Evolutionary conservation across 35 echinoderm and acorn worm species (phyloP).

Genomic region (Heliocidaris tuberculata): DNA sequence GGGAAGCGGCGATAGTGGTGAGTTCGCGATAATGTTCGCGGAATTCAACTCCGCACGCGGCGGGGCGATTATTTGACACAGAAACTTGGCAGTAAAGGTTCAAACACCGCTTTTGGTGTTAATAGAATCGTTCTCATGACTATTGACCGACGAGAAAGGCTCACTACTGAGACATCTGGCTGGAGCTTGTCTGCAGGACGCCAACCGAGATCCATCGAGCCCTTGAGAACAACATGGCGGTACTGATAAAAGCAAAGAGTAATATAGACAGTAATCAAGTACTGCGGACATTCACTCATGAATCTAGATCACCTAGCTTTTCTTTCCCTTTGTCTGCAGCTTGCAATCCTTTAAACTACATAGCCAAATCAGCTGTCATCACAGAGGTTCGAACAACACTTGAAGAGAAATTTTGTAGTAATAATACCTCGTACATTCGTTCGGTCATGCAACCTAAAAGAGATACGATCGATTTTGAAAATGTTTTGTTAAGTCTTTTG

Average conservation of each 20-base stretch:
- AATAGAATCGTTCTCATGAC: conserved; percentile 2
- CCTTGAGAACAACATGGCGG: background rate
- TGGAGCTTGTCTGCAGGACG: background rate
- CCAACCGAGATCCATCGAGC: background rate
- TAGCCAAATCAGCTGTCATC: background rate
- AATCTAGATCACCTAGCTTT: background rate
- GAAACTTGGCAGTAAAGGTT: background rate
- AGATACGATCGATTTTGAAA: conserved; percentile 5
- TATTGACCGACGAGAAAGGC: conserved; percentile 7
- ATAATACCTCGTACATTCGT: background rate
- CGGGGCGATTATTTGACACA: background rate
- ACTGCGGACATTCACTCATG: background rate
- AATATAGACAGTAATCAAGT: conserved; percentile 2
- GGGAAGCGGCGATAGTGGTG: background rate
- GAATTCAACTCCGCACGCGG: background rate
- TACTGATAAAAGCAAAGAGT: background rate
- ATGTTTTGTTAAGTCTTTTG: conserved; percentile 13
- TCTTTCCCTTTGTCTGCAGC: background rate
- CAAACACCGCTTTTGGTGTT: background rate
- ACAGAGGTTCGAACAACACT: background rate
- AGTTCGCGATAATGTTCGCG: background rate
- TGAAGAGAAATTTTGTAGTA: background rate
- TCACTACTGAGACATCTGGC: background rate
- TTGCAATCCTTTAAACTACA: background rate
- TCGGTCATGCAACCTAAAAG: background rate